phyloP scores from a whole-genome alignment of 2,113 vertebrate genomes.

The Phaethon lepturus region DNA sequence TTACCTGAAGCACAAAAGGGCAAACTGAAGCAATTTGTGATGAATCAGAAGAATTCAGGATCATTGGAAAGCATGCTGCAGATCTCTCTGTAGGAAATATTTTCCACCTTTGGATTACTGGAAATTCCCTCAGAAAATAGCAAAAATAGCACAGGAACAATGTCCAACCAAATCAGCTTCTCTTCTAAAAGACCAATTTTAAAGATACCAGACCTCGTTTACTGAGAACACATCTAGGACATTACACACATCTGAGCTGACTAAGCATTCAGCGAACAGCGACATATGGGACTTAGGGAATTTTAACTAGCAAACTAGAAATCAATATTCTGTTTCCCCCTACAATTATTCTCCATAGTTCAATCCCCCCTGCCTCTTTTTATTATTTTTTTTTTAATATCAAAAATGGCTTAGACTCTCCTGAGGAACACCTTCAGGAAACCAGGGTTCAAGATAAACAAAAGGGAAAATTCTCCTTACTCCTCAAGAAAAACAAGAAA shows the following conservation, averaged over 20 bases:
- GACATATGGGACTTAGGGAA: background rate
- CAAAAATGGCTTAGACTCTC: background rate
- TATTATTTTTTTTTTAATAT: background rate
- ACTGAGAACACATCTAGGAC: background rate
- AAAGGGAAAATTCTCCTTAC: background rate
- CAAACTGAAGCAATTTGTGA: background rate
- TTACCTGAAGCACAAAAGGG: background rate
- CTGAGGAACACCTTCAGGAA: background rate
- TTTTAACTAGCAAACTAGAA: background rate
- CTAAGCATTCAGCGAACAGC: background rate
- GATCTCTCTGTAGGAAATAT: background rate
- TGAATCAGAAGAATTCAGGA: background rate
- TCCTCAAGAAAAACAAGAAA: background rate
- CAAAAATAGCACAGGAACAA: background rate
- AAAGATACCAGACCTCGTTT: background rate
- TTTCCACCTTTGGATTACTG: background rate
- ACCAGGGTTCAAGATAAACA: background rate
- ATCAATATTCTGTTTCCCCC: background rate
- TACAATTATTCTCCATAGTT: background rate
- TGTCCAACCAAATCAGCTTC: background rate
- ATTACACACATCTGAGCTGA: background rate
- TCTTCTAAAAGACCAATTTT: background rate
- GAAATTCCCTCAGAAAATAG: background rate
- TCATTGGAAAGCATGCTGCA: background rate
- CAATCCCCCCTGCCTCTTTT: accelerated